Evolutionary conservation across 2,113 vertebrate genomes (phyloP).

Genomic region (Perca fluviatilis): DNA sequence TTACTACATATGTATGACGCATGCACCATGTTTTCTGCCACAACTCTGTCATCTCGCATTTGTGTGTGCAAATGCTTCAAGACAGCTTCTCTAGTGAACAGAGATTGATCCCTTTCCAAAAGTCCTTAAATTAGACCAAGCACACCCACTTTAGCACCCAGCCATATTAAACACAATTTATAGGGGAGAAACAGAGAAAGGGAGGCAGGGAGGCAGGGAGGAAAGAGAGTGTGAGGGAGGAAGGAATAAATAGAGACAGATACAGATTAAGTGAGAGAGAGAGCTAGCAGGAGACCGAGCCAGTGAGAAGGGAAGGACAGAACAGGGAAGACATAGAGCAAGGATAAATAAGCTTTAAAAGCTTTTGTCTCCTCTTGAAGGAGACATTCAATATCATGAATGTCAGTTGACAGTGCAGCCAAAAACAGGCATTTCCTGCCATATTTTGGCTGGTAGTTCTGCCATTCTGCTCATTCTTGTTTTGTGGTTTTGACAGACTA

Average conservation of each 20-base stretch:
- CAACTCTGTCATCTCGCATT: not conserved
- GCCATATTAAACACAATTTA: slow-evolving; percentile 58
- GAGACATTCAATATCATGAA: not conserved
- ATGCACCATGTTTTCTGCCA: not conserved
- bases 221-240: slow-evolving; percentile 42
- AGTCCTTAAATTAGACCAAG: slow-evolving; percentile 51
- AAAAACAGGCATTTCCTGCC: slow-evolving; percentile 33
- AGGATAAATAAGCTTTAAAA: slow-evolving; percentile 33
- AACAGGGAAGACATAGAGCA: slow-evolving; percentile 2
- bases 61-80: not conserved
- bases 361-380: slow-evolving; percentile 20
- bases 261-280: slow-evolving; percentile 27
- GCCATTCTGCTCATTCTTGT: slow-evolving; percentile 6
- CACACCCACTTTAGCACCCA: slow-evolving; percentile 25
- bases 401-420: not conserved
- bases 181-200: slow-evolving; percentile 16
- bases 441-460: slow-evolving; percentile 4
- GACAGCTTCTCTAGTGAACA: slow-evolving; percentile 19
- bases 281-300: slow-evolving; percentile 4
- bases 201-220: slow-evolving; percentile 29
- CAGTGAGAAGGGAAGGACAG: slow-evolving; percentile 5
- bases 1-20: not conserved
- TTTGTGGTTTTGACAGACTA: slow-evolving; percentile 30
- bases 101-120: slow-evolving; percentile 59
- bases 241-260: slow-evolving; percentile 47